phyloP scores from a whole-genome alignment of 2,888 invertebrate species.

The Drosophila mettleri region DNA sequence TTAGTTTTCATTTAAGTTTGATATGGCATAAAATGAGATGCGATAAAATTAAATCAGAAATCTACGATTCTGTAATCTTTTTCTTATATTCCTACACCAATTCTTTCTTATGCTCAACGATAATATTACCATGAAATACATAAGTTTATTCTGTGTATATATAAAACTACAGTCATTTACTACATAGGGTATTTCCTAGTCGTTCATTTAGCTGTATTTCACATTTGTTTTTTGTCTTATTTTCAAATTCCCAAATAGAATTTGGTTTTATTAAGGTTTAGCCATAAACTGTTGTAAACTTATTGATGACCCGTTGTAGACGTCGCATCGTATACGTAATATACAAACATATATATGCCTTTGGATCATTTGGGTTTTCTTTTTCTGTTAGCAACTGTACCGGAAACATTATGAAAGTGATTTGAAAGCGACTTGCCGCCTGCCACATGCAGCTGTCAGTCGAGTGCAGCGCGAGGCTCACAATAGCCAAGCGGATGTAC shows the following conservation, averaged over 20 bases:
- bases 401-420: slow-evolving; percentile 64
- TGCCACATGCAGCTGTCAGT: slow-evolving; percentile 75
- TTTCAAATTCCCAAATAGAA: slow-evolving; percentile 49
- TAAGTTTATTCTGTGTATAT: background rate
- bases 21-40: too few species aligned
- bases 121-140: background rate
- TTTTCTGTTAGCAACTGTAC: slow-evolving; percentile 31
- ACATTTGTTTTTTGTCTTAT: background rate
- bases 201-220: background rate
- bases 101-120: too few species aligned
- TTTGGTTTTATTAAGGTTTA: slow-evolving; percentile 37
- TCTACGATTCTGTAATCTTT: too few species aligned
- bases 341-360: slow-evolving; percentile 15
- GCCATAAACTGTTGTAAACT: slow-evolving; percentile 57
- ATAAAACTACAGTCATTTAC: background rate
- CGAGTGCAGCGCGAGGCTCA: slow-evolving; percentile 25
- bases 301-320: slow-evolving; percentile 64
- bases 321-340: slow-evolving; percentile 73
- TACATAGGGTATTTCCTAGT: slow-evolving; percentile 1
- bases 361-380: slow-evolving; percentile 1
- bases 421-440: slow-evolving; percentile 51
- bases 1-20: too few species aligned
- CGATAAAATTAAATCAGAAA: too few species aligned
- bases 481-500: slow-evolving; percentile 58
- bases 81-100: too few species aligned